A percentile compares a stretch with the other conserved stretches of the same genome.
phyloP scores from a whole-genome alignment of 2,797 vertebrate genomes.

The Etheostoma perlongum region DNA sequence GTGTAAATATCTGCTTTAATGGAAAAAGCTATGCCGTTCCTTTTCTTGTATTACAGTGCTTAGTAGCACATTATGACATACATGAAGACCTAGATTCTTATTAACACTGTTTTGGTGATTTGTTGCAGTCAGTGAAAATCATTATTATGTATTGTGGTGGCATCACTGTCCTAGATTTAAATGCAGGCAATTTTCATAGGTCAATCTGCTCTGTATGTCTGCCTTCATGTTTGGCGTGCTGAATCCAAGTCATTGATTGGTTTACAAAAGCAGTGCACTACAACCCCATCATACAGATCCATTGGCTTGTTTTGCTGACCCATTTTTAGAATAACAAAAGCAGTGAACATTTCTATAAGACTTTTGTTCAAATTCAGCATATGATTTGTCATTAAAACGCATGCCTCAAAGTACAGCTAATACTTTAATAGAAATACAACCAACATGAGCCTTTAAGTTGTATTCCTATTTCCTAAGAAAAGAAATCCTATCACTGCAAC shows the following conservation, averaged over 20 bases:
- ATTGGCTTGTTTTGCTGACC: conserved; percentile 72
- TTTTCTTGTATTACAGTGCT: conserved; percentile 16
- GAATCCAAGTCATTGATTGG: conserved; percentile 72
- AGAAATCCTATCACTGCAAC: conserved; percentile 9
- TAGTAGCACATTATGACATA: background rate
- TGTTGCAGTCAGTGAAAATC: conserved; percentile 15
- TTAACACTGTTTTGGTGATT: conserved; percentile 31
- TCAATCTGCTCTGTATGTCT: conserved; percentile 53
- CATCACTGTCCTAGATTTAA: conserved; percentile 66
- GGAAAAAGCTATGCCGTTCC: conserved; percentile 25
- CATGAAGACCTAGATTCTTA: conserved; percentile 17
- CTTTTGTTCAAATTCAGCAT: background rate
- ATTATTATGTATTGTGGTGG: conserved; percentile 24
- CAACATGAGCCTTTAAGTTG: conserved; percentile 5
- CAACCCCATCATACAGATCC: conserved; percentile 66
- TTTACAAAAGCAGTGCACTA: conserved; percentile 53
- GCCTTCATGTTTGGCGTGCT: conserved; percentile 50
- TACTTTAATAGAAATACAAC: conserved; percentile 10
- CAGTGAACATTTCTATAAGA: conserved; percentile 2
- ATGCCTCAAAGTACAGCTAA: background rate
- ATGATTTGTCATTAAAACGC: background rate
- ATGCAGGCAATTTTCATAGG: conserved; percentile 39
- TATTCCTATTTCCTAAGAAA: background rate
- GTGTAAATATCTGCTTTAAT: conserved; percentile 8
- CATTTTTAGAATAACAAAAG: conserved; percentile 50